phyloP scores from a whole-genome alignment of 2,888 invertebrate genomes.

The Amorpha juglandis region DNA sequence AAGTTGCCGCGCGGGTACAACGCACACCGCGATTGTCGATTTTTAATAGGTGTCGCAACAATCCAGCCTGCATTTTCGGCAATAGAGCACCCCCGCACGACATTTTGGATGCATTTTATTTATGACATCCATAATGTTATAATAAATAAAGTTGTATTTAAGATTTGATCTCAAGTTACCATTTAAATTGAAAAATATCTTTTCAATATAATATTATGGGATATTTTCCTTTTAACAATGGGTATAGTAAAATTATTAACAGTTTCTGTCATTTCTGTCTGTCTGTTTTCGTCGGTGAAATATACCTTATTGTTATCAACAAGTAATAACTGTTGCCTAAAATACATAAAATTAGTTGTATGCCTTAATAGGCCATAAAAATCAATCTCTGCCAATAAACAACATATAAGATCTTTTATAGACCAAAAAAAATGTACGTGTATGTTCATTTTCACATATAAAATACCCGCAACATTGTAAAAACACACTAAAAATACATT shows the following conservation, averaged over 20 bases:
- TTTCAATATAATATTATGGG: no score
- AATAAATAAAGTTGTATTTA: not conserved
- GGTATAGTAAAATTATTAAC: no score
- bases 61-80: conserved; percentile 65
- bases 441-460: not conserved
- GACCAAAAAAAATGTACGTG: no score
- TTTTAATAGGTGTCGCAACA: conserved; percentile 67
- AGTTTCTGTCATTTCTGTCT: no score
- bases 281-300: no score
- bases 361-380: no score
- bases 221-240: no score
- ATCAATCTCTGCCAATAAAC: no score
- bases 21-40: conserved; percentile 56
- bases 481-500: not conserved
- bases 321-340: no score
- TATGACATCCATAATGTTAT: not conserved
- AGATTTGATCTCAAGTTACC: not conserved
- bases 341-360: no score
- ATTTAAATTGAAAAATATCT: not conserved
- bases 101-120: conserved; percentile 25
- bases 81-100: conserved; percentile 60
- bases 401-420: no score
- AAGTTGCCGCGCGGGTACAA: conserved; percentile 39
- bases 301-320: no score
- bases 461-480: not conserved